phyloP scores from a whole-genome alignment of 30 jellyfish, hydroid and myxozoan species.

The Chironex yamaguchii region DNA sequence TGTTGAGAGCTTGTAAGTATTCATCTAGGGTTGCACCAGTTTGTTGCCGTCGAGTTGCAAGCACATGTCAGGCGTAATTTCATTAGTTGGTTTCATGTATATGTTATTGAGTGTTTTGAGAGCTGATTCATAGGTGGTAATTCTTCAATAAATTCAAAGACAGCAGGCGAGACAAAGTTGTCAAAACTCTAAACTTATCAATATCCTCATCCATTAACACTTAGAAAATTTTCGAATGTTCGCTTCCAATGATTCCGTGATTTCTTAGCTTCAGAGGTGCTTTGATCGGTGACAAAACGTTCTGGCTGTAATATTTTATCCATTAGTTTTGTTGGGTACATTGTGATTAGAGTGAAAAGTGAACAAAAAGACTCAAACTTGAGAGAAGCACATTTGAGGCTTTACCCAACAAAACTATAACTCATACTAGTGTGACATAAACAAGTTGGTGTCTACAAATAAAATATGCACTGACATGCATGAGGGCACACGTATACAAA shows the following conservation, averaged over 20 bases:
- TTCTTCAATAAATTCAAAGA: not conserved
- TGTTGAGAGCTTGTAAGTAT: too few relatives aligned
- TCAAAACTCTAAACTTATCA: slow-evolving; percentile 8
- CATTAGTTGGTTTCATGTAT: slow-evolving; percentile 6
- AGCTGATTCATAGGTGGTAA: slow-evolving; percentile 13
- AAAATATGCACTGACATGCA: too few relatives aligned
- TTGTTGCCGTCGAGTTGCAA: slow-evolving; percentile 24
- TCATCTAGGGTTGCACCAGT: too few relatives aligned
- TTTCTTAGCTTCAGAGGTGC: slow-evolving; percentile 18
- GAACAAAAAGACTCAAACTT: too few relatives aligned
- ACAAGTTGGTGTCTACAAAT: too few relatives aligned
- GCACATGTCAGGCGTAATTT: slow-evolving; percentile 13
- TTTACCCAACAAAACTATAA: too few relatives aligned
- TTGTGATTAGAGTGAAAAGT: too few relatives aligned
- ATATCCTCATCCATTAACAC: not conserved
- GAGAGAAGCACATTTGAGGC: too few relatives aligned
- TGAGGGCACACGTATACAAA: too few relatives aligned
- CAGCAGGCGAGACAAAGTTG: slow-evolving; percentile 28
- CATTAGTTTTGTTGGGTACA: too few relatives aligned
- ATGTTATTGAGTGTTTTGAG: not conserved
- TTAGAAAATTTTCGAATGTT: slow-evolving; percentile 10
- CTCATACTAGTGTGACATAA: too few relatives aligned
- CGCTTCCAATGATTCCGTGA: slow-evolving; percentile 42
- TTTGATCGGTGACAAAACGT: slow-evolving; percentile 3
- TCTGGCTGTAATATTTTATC: slow-evolving; percentile 17